phyloP scores from a whole-genome alignment of 2,113 vertebrate genomes.

The Bathybates hornii region DNA sequence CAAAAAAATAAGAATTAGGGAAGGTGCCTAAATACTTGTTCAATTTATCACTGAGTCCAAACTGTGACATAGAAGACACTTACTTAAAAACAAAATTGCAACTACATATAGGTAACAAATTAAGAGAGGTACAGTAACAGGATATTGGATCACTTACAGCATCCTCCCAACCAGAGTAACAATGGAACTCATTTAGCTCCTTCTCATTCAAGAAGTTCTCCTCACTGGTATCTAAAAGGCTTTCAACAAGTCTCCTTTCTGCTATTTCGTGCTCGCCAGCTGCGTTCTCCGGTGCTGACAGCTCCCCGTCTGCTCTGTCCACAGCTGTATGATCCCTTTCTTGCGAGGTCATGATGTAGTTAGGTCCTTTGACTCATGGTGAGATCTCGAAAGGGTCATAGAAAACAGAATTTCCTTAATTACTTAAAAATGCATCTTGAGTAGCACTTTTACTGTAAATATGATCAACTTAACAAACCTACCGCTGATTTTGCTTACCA shows the following conservation, averaged over 20 bases:
- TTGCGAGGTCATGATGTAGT: background rate
- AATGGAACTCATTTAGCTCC: constrained; percentile 36
- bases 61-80: background rate
- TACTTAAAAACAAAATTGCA: background rate
- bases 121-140: background rate
- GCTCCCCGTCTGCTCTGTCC: background rate
- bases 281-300: background rate
- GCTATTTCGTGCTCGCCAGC: background rate
- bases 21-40: background rate
- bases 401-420: background rate
- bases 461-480: background rate
- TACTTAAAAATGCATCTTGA: background rate
- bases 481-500: background rate
- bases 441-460: background rate
- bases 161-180: constrained; percentile 75
- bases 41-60: background rate
- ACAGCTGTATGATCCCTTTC: background rate
- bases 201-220: constrained; percentile 55
- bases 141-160: constrained; percentile 71
- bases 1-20: background rate
- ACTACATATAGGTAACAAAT: background rate
- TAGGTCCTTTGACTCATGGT: background rate
- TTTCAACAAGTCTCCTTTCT: constrained; percentile 61
- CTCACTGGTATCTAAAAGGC: constrained; percentile 75
- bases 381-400: background rate